These are phyloP conservation scores for Phalacrocorax brasilianus DNA, from an alignment of 2,113 vertebrate species.

Conservation along the genomic window DNA sequence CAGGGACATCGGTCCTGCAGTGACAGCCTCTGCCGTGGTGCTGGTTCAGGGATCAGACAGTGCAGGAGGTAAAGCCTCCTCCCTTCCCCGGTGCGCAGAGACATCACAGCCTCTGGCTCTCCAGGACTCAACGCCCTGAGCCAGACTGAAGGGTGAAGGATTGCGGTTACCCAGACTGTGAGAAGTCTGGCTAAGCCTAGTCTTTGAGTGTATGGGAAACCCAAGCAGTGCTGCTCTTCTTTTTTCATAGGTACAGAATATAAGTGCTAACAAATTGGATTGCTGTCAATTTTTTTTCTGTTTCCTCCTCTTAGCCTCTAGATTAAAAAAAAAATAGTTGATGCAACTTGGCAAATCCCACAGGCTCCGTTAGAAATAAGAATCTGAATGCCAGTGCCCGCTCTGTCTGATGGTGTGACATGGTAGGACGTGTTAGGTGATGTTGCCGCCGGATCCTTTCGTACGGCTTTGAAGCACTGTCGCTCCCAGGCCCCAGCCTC, in stretches of 20 bases:
- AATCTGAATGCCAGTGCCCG: neutral
- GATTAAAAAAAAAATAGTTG: neutral
- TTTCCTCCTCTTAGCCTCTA: neutral
- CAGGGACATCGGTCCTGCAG: neutral
- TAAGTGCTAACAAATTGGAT: neutral
- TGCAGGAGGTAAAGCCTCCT: neutral
- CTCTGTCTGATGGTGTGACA: neutral
- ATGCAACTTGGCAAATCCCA: neutral
- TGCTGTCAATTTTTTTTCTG: neutral
- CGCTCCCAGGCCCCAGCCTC: neutral
- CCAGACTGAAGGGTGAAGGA: neutral
- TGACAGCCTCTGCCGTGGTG: neutral
- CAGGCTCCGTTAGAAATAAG: neutral
- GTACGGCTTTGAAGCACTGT: neutral
- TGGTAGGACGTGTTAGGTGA: neutral
- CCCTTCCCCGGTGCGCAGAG: accelerated
- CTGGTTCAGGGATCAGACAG: neutral
- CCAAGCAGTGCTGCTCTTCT: neutral
- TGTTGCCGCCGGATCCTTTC: neutral
- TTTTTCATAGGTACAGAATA: neutral
- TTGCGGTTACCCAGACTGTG: accelerated
- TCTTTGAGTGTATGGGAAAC: neutral
- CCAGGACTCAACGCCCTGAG: accelerated
- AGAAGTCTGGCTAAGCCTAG: neutral
- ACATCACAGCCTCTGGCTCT: neutral